phyloP scores from a whole-genome alignment of 2,797 vertebrate genomes.

The Gymnoscopelus microlampas region DNA sequence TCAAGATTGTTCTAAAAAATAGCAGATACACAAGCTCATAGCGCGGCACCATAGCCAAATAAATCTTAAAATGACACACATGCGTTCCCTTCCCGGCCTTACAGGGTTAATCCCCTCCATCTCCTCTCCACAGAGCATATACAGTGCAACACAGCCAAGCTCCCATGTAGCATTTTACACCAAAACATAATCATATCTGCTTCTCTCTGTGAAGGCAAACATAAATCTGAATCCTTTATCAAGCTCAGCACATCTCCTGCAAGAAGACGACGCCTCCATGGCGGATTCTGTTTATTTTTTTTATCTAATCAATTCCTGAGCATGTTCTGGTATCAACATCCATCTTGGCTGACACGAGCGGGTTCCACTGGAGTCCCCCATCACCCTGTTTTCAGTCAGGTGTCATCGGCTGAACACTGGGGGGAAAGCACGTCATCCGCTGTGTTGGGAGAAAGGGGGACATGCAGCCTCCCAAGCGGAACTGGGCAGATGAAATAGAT shows the following conservation, averaged over 20 bases:
- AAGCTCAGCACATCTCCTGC: constrained; percentile 69
- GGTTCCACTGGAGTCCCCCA: constrained; percentile 73
- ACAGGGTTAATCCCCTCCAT: constrained; percentile 41
- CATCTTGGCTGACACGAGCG: constrained; percentile 79
- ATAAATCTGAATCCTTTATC: constrained; percentile 84
- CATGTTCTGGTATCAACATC: constrained; percentile 79
- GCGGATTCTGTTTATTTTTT: constrained; percentile 75
- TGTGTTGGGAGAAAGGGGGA: constrained; percentile 29
- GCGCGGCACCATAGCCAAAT: too few relatives aligned
- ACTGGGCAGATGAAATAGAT: too few relatives aligned
- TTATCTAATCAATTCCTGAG: constrained; percentile 81
- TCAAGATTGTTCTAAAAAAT: too few relatives aligned
- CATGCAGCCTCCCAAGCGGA: too few relatives aligned
- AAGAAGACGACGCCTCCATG: constrained; percentile 55
- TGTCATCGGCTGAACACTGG: constrained; percentile 78
- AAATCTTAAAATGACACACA: too few relatives aligned
- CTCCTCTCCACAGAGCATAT: constrained; percentile 30
- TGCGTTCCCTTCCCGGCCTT: too few relatives aligned
- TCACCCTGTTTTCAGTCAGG: constrained; percentile 62
- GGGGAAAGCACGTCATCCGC: constrained; percentile 70
- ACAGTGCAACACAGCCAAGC: constrained; percentile 52
- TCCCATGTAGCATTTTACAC: constrained; percentile 54
- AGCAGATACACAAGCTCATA: too few relatives aligned
- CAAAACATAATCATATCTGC: constrained; percentile 74
- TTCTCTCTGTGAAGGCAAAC: constrained; percentile 70